Conservation (phyloP, 2,113 vertebrate species). For the Chaetops frenatus region DNA sequence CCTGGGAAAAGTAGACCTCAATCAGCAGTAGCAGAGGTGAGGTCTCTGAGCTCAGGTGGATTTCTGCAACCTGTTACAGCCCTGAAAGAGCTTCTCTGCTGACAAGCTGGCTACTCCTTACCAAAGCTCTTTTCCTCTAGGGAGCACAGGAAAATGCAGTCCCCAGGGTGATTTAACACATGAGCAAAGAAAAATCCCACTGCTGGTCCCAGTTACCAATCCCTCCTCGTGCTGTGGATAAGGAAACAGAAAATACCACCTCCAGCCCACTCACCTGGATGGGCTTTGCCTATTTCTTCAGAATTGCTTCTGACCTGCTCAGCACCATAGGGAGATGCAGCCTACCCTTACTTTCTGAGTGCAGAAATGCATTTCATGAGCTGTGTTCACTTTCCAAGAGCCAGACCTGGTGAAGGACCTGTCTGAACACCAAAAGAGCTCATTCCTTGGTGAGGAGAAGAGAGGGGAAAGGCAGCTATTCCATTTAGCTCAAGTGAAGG, state of each 20-base stretch:
- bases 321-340: neutral
- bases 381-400: neutral
- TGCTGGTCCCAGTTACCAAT: neutral
- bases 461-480: neutral
- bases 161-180: fast-evolving
- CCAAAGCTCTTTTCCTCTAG: neutral
- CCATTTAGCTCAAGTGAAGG: neutral
- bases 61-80: neutral
- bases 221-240: neutral
- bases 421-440: neutral
- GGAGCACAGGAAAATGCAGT: neutral
- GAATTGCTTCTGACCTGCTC: neutral
- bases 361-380: neutral
- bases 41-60: neutral
- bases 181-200: neutral
- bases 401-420: neutral
- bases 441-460: neutral
- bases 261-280: too few species aligned
- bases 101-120: neutral
- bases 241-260: neutral
- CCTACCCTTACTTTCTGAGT: neutral
- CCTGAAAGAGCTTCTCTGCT: neutral
- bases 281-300: neutral
- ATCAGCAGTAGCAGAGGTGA: fast-evolving
- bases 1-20: neutral